Percentiles rank a stretch among this genome's conserved stretches.
Evolutionary conservation across 2,888 invertebrate genomes (phyloP).

Genomic region (Rhopalosiphum nymphaeae): DNA sequence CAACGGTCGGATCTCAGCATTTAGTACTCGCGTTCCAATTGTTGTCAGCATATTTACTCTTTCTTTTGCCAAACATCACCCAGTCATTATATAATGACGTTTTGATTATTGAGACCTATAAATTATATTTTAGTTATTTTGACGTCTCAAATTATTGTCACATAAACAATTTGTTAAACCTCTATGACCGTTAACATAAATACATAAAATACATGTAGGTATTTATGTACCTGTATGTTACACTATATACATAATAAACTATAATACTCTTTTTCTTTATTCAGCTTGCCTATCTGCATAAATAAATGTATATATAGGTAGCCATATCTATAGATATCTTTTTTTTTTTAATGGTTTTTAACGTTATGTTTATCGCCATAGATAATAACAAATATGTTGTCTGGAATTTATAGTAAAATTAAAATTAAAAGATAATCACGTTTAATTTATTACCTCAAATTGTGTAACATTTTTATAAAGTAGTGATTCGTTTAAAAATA

Average conservation of each 20-base stretch:
- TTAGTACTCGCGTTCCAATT: conserved; percentile 25
- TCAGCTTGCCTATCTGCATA: not conserved
- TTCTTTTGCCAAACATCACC: not conserved
- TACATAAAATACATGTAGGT: not conserved
- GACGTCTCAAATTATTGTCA: not conserved
- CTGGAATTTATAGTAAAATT: conserved; percentile 3
- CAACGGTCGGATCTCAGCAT: not conserved
- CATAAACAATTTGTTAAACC: not conserved
- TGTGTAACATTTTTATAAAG: conserved; percentile 28
- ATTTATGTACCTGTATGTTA: not conserved
- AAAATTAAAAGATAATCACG: not conserved
- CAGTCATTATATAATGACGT: not conserved
- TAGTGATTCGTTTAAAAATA: not conserved
- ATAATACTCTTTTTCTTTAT: not conserved
- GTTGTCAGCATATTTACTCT: not conserved
- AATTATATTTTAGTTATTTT: not conserved
- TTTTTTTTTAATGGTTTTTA: not conserved
- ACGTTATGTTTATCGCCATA: not conserved
- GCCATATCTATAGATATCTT: not conserved
- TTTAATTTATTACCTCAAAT: conserved; percentile 23
- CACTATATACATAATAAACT: not conserved
- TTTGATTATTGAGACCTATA: not conserved
- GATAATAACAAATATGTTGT: conserved; percentile 6
- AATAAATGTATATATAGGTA: not conserved
- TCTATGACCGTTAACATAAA: not conserved